phyloP scores from a whole-genome alignment of 1,140 invertebrate species.

The Adoxophyes honmai region DNA sequence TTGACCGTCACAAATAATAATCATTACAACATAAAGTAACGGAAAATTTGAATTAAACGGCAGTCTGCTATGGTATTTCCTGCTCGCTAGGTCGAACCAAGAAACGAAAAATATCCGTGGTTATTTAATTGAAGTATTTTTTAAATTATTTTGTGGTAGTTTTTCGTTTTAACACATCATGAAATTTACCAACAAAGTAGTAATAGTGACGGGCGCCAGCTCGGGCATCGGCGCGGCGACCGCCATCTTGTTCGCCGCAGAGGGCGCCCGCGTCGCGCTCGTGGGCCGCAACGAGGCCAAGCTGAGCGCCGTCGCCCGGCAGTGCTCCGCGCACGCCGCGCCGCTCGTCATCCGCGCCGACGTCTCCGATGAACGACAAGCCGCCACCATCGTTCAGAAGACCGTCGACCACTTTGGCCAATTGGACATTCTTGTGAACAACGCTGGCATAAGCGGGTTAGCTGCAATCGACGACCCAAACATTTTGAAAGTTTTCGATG shows the following conservation, averaged over 20 bases:
- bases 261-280: constrained; percentile 80
- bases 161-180: too few species aligned
- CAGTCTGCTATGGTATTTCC: too few species aligned
- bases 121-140: too few species aligned
- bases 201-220: constrained; percentile 71
- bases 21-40: too few species aligned
- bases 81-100: too few species aligned
- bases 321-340: constrained; percentile 70
- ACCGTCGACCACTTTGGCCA: constrained; percentile 77
- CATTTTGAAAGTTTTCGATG: constrained; percentile 81
- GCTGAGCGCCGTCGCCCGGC: constrained; percentile 77
- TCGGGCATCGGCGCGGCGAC: constrained; percentile 87
- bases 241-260: constrained; percentile 81
- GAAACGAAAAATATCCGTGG: too few species aligned
- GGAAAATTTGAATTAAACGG: too few species aligned
- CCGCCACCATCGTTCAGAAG: constrained; percentile 75
- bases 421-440: constrained; percentile 83
- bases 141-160: too few species aligned
- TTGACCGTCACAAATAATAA: too few species aligned
- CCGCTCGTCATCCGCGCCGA: constrained; percentile 69
- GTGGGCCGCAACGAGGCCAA: constrained; percentile 83
- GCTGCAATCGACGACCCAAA: constrained; percentile 81
- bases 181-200: too few species aligned
- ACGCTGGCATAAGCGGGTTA: constrained; percentile 83
- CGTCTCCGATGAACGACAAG: constrained; percentile 79